Evolutionary conservation across 2,888 invertebrate species (phyloP).

Genomic region (Melinopterus prodromus): DNA sequence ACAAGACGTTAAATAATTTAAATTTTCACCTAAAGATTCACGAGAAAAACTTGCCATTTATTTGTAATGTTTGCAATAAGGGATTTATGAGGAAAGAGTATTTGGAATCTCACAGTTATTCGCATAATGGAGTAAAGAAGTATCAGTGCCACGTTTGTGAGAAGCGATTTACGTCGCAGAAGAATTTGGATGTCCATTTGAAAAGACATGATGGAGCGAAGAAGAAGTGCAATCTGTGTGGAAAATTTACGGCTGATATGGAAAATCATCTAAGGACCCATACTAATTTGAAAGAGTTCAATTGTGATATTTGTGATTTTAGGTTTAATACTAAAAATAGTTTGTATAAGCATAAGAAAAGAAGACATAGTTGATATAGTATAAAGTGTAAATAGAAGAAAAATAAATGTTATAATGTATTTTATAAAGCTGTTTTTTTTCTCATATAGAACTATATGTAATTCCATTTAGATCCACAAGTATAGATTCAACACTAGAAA

Average conservation of each 20-base stretch:
- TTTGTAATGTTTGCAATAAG: slow-evolving; percentile 54
- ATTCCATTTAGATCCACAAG: too few species aligned
- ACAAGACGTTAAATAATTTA: slow-evolving; percentile 58
- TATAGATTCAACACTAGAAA: too few species aligned
- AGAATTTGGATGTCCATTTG: slow-evolving; percentile 56
- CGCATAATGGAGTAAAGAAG: slow-evolving; percentile 56
- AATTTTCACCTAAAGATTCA: slow-evolving; percentile 59
- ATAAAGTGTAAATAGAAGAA: neutral
- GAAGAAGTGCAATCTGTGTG: slow-evolving; percentile 56
- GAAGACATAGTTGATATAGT: slow-evolving; percentile 49
- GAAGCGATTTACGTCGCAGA: slow-evolving; percentile 57
- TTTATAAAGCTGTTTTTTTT: too few species aligned
- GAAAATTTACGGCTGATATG: slow-evolving; percentile 54
- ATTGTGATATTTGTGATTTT: slow-evolving; percentile 54
- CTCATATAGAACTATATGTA: too few species aligned
- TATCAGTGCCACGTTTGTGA: slow-evolving; percentile 53
- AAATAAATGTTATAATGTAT: neutral
- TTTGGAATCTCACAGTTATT: slow-evolving; percentile 56
- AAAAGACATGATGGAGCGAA: slow-evolving; percentile 56
- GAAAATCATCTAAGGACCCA: slow-evolving; percentile 58
- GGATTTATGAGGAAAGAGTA: slow-evolving; percentile 59
- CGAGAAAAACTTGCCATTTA: slow-evolving; percentile 51
- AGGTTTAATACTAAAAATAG: slow-evolving; percentile 57
- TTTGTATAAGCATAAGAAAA: slow-evolving; percentile 55
- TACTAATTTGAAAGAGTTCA: slow-evolving; percentile 55